Evolutionary conservation across 1,140 invertebrate genomes (phyloP).

Genomic region (Hycleus cichorii): DNA sequence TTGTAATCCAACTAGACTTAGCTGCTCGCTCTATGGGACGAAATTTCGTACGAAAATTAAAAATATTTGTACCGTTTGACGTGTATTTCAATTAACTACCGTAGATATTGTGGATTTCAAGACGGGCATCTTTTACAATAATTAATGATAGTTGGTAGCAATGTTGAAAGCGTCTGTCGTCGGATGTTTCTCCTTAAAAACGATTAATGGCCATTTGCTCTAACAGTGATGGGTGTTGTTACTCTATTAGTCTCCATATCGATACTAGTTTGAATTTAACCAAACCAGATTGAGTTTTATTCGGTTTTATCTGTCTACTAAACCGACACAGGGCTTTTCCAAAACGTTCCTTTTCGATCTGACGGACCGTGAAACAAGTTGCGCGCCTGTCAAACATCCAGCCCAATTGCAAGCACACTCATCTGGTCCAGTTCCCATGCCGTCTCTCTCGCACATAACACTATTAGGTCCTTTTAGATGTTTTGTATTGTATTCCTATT

Average conservation of each 20-base stretch:
- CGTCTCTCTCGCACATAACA: no score
- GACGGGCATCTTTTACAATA: neutral
- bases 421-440: no score
- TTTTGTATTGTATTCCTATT: no score
- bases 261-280: slow-evolving; percentile 20
- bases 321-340: neutral
- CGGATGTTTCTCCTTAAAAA: slow-evolving; percentile 22
- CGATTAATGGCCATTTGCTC: slow-evolving; percentile 28
- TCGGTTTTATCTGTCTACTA: slow-evolving; percentile 6
- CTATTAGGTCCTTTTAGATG: no score
- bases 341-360: slow-evolving; percentile 20
- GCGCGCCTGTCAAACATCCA: slow-evolving; percentile 22
- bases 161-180: slow-evolving; percentile 18
- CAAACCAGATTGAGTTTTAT: slow-evolving; percentile 16
- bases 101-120: no score
- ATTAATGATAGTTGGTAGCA: slow-evolving; percentile 18
- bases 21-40: no score
- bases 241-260: slow-evolving; percentile 23
- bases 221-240: slow-evolving; percentile 27
- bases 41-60: no score
- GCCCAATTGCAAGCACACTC: neutral
- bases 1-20: no score
- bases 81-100: no score
- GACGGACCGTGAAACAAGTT: slow-evolving; percentile 32
- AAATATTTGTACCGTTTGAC: no score